phyloP scores from a whole-genome alignment of 2,797 vertebrate species.

The Xenopus petersii region DNA sequence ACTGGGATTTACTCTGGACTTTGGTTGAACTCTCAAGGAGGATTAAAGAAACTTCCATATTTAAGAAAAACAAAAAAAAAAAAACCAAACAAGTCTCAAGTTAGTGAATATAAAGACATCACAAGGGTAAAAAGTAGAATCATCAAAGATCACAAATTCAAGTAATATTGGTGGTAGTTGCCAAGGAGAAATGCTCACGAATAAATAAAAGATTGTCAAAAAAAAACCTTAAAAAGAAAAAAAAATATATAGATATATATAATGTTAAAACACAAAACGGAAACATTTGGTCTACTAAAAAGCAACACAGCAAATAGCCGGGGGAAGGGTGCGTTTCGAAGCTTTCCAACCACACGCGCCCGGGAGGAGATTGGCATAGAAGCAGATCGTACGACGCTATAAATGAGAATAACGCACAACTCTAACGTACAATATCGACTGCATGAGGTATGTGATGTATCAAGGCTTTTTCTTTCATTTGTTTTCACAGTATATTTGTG shows the following conservation, averaged over 20 bases:
- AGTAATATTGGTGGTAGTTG: conserved; percentile 62
- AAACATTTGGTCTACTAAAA: conserved; percentile 56
- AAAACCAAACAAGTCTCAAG: too few relatives aligned
- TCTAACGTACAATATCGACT: not conserved
- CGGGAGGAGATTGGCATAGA: too few relatives aligned
- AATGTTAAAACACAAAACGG: conserved; percentile 57
- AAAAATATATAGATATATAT: conserved; percentile 53
- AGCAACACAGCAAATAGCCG: conserved; percentile 55
- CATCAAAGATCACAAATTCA: conserved; percentile 63
- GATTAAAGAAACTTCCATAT: too few relatives aligned
- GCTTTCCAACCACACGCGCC: too few relatives aligned
- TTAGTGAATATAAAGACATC: not conserved
- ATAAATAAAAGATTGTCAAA: conserved; percentile 88
- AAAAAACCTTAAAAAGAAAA: conserved; percentile 49
- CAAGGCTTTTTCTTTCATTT: conserved; percentile 55
- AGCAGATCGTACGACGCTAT: too few relatives aligned
- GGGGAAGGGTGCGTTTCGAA: conserved; percentile 69
- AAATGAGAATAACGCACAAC: too few relatives aligned
- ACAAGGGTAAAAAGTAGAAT: not conserved
- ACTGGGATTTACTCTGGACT: too few relatives aligned
- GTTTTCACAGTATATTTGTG: conserved; percentile 71
- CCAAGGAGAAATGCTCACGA: conserved; percentile 62
- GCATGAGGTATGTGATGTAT: conserved; percentile 73
- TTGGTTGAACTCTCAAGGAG: too few relatives aligned
- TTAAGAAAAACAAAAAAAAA: too few relatives aligned